Base-by-base conservation (phyloP, 2,888 invertebrate genomes). In the Thereva unica region DNA sequence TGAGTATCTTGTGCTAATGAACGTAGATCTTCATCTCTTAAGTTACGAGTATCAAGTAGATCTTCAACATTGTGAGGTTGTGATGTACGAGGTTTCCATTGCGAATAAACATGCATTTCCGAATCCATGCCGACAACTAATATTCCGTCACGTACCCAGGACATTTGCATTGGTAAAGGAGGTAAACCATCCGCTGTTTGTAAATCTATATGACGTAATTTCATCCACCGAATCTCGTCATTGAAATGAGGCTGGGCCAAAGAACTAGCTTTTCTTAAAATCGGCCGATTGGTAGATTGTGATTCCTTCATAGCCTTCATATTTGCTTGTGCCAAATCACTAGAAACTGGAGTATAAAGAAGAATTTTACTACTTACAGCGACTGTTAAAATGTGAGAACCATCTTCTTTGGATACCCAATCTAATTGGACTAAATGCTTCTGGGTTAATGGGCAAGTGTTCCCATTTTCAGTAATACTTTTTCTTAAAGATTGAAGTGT, bases 361-460 rank as follows among this genome's bases (percentile, higher is more conserved):
- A 95, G 86, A 45, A 97, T 92, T 80, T 94, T 92, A 68, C 93
- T 94, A 0, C 95, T 97, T 44, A 97, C 95, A 0, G 94, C 96
- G 0, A 99, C 96, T 0, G 99, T 98, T 45, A 99, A 82, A 73
- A 99, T 94, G 78, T 99, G 98, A 0, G 96, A 95, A 1, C 99
- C 99, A 78, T 99, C 98, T 80, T 99, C 99, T 73, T 97, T 96
- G 0, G 97, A 97, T 8, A 98, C 97, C 99, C 99, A 99, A 82
- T 99, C 99, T 45, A 98, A 82, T 77, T 97, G 97, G 0, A 97
- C 96, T 37, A 96, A 83, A 80, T 95, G 94, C 79, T 95, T 95
- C 77, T 95, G 95, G 0, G 93, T 93, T 44, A 95, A 79, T 0
- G 93, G 93, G 75, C 93, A 94, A 0, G 93, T 93, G 78, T 94